These are phyloP conservation scores for Patiria pectinifera DNA, from an alignment of 53 echinoderm and acorn worm genomes.

Conservation along the genomic window DNA sequence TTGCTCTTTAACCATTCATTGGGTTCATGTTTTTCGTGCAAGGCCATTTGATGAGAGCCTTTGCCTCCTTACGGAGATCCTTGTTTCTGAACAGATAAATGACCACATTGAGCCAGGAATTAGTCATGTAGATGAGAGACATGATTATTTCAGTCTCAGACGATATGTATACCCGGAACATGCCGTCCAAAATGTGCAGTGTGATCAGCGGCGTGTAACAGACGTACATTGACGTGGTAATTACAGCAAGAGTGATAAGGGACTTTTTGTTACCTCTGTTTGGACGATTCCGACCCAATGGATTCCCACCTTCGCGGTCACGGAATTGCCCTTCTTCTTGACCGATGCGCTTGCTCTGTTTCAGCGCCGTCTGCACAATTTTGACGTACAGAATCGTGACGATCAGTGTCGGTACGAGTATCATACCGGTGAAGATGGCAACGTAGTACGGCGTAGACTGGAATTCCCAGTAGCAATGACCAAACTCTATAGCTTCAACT, in stretches of 20 bases:
- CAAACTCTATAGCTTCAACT: too few species aligned
- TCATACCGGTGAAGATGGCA: not conserved
- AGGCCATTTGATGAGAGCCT: constrained; percentile 3
- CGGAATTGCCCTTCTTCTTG: not conserved
- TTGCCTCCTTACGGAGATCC: constrained; percentile 23
- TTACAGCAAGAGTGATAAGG: not conserved
- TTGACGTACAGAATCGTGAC: constrained; percentile 29
- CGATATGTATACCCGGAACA: not conserved
- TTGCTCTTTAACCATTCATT: too few species aligned
- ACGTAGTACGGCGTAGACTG: not conserved
- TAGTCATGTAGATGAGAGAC: not conserved
- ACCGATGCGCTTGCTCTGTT: constrained; percentile 9
- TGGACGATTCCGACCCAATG: not conserved
- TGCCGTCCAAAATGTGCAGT: not conserved
- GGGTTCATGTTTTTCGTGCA: not conserved
- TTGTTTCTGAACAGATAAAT: constrained; percentile 43
- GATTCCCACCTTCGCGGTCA: not conserved
- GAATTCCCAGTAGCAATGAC: not conserved
- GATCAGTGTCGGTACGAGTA: not conserved
- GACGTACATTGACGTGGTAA: not conserved
- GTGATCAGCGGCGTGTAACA: not conserved
- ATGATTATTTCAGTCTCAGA: not conserved
- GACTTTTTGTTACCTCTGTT: constrained; percentile 18
- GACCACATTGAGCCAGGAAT: constrained; percentile 42
- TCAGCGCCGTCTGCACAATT: constrained; percentile 17